phyloP scores from a whole-genome alignment of 2,888 invertebrate genomes.

The Yponomeuta sedellus region DNA sequence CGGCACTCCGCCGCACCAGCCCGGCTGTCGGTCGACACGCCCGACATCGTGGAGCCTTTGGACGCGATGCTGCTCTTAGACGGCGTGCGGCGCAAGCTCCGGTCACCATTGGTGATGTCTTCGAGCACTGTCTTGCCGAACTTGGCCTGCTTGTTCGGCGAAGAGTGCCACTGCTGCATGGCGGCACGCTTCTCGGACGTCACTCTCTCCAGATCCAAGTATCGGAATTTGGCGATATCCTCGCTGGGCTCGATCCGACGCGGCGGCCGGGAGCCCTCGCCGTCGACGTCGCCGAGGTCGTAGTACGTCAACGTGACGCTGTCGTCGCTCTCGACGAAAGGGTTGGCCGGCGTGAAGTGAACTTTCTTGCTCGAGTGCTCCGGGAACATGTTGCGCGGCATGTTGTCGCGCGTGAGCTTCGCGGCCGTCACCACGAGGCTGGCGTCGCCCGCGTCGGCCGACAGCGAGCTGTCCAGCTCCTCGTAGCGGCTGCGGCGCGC shows the following conservation, averaged over 20 bases:
- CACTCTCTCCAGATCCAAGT: constrained; percentile 55
- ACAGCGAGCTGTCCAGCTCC: constrained; percentile 76
- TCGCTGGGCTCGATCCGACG: constrained; percentile 32
- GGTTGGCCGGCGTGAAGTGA: constrained; percentile 63
- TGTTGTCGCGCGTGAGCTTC: constrained; percentile 62
- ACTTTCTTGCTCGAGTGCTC: constrained; percentile 59
- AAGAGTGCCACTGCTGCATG: constrained; percentile 52
- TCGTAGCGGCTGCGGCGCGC: constrained; percentile 58
- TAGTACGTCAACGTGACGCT: constrained; percentile 69
- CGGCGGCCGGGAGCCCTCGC: constrained; percentile 41
- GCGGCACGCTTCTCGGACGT: constrained; percentile 54
- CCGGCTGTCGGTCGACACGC: constrained; percentile 32
- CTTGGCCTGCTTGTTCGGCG: constrained; percentile 63
- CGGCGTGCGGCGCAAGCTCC: constrained; percentile 47
- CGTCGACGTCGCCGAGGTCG: constrained; percentile 54
- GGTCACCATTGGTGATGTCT: constrained; percentile 47
- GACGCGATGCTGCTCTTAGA: constrained; percentile 61
- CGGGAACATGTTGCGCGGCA: constrained; percentile 65
- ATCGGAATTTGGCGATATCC: constrained; percentile 65
- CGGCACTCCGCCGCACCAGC: constrained; percentile 34
- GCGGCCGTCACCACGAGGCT: constrained; percentile 73
- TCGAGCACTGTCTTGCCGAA: constrained; percentile 42
- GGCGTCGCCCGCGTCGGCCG: constrained; percentile 74
- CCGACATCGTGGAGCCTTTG: constrained; percentile 45
- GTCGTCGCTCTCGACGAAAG: constrained; percentile 68